phyloP scores from a whole-genome alignment of 92 coral and sea anemone species.

The Bergia puertoricense region DNA sequence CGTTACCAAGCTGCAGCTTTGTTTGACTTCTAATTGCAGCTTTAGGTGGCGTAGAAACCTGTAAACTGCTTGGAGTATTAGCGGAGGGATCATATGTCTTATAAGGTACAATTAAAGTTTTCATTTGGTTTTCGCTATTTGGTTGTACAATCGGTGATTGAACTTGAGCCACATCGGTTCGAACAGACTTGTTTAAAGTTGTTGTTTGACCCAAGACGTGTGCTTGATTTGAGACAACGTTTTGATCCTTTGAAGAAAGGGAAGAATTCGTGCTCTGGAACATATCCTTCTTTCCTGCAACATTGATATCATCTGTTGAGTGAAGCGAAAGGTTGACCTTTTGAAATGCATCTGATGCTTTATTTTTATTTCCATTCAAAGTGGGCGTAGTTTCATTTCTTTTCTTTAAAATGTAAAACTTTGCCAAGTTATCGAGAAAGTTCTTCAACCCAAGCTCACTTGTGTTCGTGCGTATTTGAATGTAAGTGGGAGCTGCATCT shows the following conservation, averaged over 20 bases:
- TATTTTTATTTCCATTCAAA: not conserved
- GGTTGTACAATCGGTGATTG: not conserved
- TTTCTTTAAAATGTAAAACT: slow-evolving; percentile 30
- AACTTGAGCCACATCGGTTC: not conserved
- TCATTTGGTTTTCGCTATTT: not conserved
- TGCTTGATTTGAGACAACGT: not conserved
- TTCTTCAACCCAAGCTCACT: slow-evolving; percentile 31
- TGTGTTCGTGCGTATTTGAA: slow-evolving; percentile 35
- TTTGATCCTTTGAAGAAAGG: not conserved
- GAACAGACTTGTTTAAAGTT: not conserved
- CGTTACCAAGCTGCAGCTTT: not conserved
- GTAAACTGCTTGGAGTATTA: slow-evolving; percentile 7
- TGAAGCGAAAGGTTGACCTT: not conserved
- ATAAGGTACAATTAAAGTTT: not conserved
- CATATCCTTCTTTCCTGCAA: not conserved
- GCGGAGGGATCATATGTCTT: not conserved
- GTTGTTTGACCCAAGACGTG: not conserved
- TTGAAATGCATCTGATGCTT: not conserved
- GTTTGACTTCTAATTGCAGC: not conserved
- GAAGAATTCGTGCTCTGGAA: not conserved
- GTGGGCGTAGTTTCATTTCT: not conserved
- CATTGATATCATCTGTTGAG: not conserved
- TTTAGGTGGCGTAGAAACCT: not conserved
- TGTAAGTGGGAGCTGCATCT: slow-evolving; percentile 3
- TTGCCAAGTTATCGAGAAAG: slow-evolving; percentile 26